These are phyloP conservation scores for Alethe castanea DNA, from an alignment of 2,113 vertebrate genomes.

Conservation along the genomic window DNA sequence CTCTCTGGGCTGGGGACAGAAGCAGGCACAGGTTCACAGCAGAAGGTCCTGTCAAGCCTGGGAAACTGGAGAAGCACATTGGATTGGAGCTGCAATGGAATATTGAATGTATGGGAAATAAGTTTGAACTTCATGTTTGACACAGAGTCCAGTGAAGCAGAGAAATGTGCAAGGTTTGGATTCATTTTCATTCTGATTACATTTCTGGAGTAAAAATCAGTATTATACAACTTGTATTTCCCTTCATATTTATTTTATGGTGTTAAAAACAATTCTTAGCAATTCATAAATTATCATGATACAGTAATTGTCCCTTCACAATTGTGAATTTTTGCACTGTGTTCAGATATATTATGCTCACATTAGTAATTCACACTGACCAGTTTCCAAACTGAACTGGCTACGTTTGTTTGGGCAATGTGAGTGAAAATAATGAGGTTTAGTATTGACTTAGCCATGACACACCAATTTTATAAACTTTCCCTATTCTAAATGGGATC, in stretches of 20 bases:
- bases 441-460: not conserved
- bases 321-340: not conserved
- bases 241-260: not conserved
- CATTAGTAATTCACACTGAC: not conserved
- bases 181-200: not conserved
- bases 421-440: not conserved
- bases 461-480: not conserved
- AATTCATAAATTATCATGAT: not conserved
- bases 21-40: not conserved
- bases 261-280: not conserved
- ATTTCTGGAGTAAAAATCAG: not conserved
- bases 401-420: not conserved
- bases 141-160: not conserved
- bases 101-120: not conserved
- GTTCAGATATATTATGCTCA: not conserved
- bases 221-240: not conserved
- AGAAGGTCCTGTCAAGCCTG: not conserved
- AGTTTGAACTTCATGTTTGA: not conserved
- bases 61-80: not conserved
- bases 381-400: not conserved
- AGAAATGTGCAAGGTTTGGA: not conserved
- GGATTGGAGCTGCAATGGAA: not conserved
- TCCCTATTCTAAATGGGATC: not conserved
- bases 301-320: not conserved
- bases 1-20: not conserved